Evolutionary conservation across 2,113 vertebrate genomes (phyloP), one percentile per base, ranked within the genome.

Genomic region (Alligator sinensis): DNA sequence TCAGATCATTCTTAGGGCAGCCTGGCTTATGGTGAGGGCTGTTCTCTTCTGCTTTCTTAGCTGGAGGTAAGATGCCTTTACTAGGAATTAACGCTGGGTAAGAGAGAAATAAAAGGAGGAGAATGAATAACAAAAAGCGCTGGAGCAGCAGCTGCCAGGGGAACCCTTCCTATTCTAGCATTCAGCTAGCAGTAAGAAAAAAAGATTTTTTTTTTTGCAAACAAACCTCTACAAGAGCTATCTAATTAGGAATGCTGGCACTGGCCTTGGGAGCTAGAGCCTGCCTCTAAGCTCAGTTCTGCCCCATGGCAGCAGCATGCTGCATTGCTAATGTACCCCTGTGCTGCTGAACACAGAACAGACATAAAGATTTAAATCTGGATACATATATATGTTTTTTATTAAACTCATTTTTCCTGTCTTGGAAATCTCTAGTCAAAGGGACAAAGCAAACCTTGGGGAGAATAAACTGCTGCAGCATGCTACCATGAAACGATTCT

Each of bases 91-190:
- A 55, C 28, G 82, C 38, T 70, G 77, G 19, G 12, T 66, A 92
- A 80, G 66, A 82, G n/a, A 47, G 61, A 96, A 95, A 90, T 64
- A 87, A 86, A 58, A 28, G 17, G 70, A 86, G 64, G 10, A 91
- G 57, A 91, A 92, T 11, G 90, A 96, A 87, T 30, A 47, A n/a
- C 34, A 80, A 4, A 80, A 80, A 89, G 85, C 2, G 2, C 19
- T 59, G 64, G 54, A 93, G 63, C 88, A 24, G 5, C 61, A 94
- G 68, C 25, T 87, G 75, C 59, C 72, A 54, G 47, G 64, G 54
- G 4, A 94, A 91, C 25, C 11, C 68, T 84, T 66, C 57, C 58
- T 87, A 68, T 57, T 85, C 66, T 47, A 27, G n/a, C 38, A 60
- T 78, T 92, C 78, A 91, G 58, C 15, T 72, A 92, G 85, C 62